These are phyloP conservation scores for Ellobium chinense DNA, from an alignment of 2,888 invertebrate genomes.

Conservation along the genomic window DNA sequence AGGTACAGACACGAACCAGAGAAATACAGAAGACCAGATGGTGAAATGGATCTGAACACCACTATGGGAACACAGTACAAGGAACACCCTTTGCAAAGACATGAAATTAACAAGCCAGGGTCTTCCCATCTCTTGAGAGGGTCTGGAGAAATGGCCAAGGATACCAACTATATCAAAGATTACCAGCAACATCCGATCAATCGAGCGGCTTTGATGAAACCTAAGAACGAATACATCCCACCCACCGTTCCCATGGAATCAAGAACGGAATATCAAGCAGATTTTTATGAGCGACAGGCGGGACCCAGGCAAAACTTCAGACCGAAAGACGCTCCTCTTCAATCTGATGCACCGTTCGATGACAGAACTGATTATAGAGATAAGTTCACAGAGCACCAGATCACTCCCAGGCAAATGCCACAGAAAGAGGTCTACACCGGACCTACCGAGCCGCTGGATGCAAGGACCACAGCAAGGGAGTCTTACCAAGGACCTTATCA, in stretches of 20 bases:
- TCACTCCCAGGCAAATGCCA: constrained; percentile 50
- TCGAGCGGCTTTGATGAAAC: constrained; percentile 54
- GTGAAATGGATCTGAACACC: constrained; percentile 71
- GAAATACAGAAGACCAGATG: constrained; percentile 66
- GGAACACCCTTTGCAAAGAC: constrained; percentile 61
- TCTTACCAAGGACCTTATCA: constrained; percentile 57
- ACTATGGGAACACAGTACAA: constrained; percentile 73
- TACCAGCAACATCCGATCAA: constrained; percentile 67
- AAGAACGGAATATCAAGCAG: constrained; percentile 67
- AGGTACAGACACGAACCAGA: constrained; percentile 38
- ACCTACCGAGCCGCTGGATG: constrained; percentile 64
- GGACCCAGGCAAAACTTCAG: constrained; percentile 58
- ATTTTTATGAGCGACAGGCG: constrained; percentile 65
- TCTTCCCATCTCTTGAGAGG: constrained; percentile 48
- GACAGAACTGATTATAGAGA: constrained; percentile 67
- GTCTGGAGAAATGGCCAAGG: constrained; percentile 72
- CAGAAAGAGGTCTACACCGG: constrained; percentile 59
- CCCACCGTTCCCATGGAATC: constrained; percentile 71
- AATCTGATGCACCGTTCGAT: constrained; percentile 66
- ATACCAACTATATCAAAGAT: constrained; percentile 74
- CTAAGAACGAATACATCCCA: constrained; percentile 64
- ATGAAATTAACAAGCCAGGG: constrained; percentile 70
- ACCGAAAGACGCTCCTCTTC: constrained; percentile 60
- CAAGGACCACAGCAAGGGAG: constrained; percentile 60
- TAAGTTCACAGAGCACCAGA: constrained; percentile 53